Percentiles rank a stretch among this genome's conserved stretches.
These are phyloP conservation scores for Pseudomyrmex sp. DNA, from an alignment of 1,140 invertebrate genomes.

Conservation along the genomic window DNA sequence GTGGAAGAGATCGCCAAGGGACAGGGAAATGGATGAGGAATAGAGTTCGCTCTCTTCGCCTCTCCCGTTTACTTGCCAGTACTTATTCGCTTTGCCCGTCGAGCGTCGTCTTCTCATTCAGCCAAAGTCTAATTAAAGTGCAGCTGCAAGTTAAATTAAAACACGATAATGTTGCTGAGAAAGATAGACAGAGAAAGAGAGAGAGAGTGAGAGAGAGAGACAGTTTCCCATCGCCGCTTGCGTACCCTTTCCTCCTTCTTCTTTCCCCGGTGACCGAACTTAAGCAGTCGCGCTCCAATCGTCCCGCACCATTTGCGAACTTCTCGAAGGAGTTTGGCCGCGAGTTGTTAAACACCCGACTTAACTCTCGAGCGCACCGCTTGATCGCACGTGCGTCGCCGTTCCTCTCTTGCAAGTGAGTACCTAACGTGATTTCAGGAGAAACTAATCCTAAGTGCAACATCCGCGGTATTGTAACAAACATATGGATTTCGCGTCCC, in stretches of 20 bases:
- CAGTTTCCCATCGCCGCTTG: slow-evolving; percentile 26
- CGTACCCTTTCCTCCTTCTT: slow-evolving; percentile 18
- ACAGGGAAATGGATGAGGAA: slow-evolving; percentile 56
- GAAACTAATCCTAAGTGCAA: slow-evolving; percentile 8
- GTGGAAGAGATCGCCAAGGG: slow-evolving; percentile 46
- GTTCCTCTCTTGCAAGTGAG: not conserved
- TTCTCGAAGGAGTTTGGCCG: slow-evolving; percentile 63
- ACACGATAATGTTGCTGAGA: slow-evolving; percentile 79
- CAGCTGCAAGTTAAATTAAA: slow-evolving; percentile 82
- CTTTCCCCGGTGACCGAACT: slow-evolving; percentile 58
- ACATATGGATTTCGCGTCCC: not conserved
- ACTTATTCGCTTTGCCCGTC: slow-evolving; percentile 69
- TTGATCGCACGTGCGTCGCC: slow-evolving; percentile 11
- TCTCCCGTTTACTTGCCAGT: slow-evolving; percentile 66
- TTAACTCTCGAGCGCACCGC: slow-evolving; percentile 39
- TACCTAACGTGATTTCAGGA: not conserved
- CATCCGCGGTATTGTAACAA: not conserved
- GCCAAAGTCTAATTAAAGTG: slow-evolving; percentile 81
- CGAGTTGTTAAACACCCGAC: slow-evolving; percentile 67
- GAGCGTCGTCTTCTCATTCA: slow-evolving; percentile 74
- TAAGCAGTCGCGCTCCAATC: slow-evolving; percentile 66
- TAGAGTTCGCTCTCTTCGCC: slow-evolving; percentile 55
- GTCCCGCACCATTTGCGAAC: slow-evolving; percentile 65
- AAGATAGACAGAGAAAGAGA: not conserved
- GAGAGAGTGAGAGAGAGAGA: slow-evolving; percentile 25